Evolutionary conservation across 2,797 vertebrate species (phyloP), one percentile per base, ranked within the genome.

Genomic region (Hoplostethus atlanticus): DNA sequence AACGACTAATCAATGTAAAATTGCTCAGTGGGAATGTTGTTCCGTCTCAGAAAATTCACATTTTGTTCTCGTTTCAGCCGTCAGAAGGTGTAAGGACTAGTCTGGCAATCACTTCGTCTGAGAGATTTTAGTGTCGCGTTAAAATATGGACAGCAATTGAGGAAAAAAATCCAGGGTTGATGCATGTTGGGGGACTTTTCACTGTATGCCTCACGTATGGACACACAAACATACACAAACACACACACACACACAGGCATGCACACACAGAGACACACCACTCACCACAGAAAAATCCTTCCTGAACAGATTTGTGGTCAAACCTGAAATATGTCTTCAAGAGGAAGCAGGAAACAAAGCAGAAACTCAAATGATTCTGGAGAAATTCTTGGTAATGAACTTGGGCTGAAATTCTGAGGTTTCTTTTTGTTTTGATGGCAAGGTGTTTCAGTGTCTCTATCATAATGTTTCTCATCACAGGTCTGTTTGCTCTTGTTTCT

Each of bases 251-350:
- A 72, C 36, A 42, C n/a, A 71, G 25, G 25, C 40, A 54, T 47
- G 50, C 15, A 46, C 44, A 57, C 51, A 36, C 13, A 38, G 5
- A 4, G 4, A 47, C 51, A 53, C 51, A 12, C 7, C 11, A 11
- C 17, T 52, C 25, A 52, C 7, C 28, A 16, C 52, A 31, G 12
- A 31, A 48, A 48, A 17, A 79, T 77, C 56, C 68, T 71, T 74
- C 46, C 84, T 64, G 55, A 73, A 50, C 12, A 67, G 38, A 73
- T 57, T 28, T 66, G 73, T 55, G 48, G 83, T 83, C 75, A 74
- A 89, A 90, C 86, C 79, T 83, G 88, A 90, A 87, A 84, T 64
- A 46, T 51, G 13, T 73, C 74, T 81, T 73, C n/a, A 77, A 5
- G 48, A 81, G 76, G 79, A 85, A 86, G 75, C 52, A 80, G 77